Evolutionary conservation across 2,797 vertebrate genomes (phyloP), one percentile per base, ranked within the genome.

Genomic region (Notolabrus celidotus): DNA sequence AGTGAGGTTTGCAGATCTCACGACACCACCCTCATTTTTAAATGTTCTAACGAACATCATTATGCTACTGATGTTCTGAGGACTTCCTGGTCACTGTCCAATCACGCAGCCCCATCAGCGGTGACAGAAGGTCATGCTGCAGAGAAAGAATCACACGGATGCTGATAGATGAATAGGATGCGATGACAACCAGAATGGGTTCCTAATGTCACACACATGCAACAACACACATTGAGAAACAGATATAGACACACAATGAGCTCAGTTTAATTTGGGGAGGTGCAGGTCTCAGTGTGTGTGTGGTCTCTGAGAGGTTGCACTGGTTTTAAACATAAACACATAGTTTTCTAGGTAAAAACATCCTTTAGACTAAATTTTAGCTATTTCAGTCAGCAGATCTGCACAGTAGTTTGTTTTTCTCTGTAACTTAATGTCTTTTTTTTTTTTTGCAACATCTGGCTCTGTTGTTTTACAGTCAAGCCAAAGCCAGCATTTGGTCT

Each of bases 371-470:
- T 57, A 50, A 9, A 41, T 31, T 67, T 38, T 29, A 22, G 14
- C 43, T 64, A 14, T 60, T 14, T 49, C 15, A 71, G 65, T 29
- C 36, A 10, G 58, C 49, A 52, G 38, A 57, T 69, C 51, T 62
- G 25, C 55, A 76, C 60, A 68, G 78, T 67, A 71, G 82, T 80
- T 74, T 69, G 67, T 78, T 81, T 60, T 70, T 54, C n/a, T 71
- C 46, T 77, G 43, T 46, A 34, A 64, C 49, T 60, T 58, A 42
- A 77, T 53, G 36, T 74, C 58, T 86, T 41, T 53, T 67, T 27
- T 86, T 41, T 53, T 67, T 27, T 78, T 79, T 67, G 62, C 49
- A 46, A 77, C 85, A 87, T 85, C 76, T 87, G 83, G 76, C 66
- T 81, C 61, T 50, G 31, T 19, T 73, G 53, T 61, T 72, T 83